phyloP scores from a whole-genome alignment of 2,888 invertebrate genomes.

The Cosmorhoe ocellata region DNA sequence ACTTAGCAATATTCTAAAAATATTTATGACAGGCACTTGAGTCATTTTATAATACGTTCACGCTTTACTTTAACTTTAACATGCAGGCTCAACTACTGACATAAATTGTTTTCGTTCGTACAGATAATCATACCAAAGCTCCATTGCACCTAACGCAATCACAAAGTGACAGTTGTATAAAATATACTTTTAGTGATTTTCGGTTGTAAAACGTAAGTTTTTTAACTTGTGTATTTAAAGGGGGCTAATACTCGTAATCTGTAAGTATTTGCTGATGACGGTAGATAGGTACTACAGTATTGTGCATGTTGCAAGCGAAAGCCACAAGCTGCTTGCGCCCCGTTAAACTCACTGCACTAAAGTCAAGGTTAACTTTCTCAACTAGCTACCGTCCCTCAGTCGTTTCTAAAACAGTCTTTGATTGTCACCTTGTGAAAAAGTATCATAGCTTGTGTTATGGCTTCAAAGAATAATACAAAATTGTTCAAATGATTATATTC shows the following conservation, averaged over 20 bases:
- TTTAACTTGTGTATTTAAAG: too few species aligned
- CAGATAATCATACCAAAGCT: too few species aligned
- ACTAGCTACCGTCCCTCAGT: slow-evolving; percentile 39
- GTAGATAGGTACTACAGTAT: background rate
- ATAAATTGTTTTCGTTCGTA: too few species aligned
- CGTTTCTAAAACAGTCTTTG: too few species aligned
- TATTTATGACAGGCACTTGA: slow-evolving; percentile 63
- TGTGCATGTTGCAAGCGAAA: slow-evolving; percentile 53
- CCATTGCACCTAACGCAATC: too few species aligned
- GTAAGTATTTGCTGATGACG: background rate
- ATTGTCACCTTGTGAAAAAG: slow-evolving; percentile 1
- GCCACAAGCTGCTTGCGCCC: slow-evolving; percentile 44
- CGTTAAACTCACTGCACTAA: slow-evolving; percentile 63
- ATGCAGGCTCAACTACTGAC: slow-evolving; percentile 6
- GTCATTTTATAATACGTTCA: slow-evolving; percentile 49
- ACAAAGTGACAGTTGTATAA: too few species aligned
- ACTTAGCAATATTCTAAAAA: slow-evolving; percentile 60
- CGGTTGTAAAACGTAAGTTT: background rate
- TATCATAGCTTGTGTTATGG: too few species aligned
- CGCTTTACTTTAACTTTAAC: slow-evolving; percentile 37
- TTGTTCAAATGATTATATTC: too few species aligned
- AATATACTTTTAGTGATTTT: too few species aligned
- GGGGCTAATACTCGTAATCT: too few species aligned
- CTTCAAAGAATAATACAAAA: too few species aligned
- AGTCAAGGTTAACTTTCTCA: slow-evolving; percentile 77